These are phyloP conservation scores for Lepidonotus clava DNA, from an alignment of 2,888 invertebrate species.

Conservation along the genomic window DNA sequence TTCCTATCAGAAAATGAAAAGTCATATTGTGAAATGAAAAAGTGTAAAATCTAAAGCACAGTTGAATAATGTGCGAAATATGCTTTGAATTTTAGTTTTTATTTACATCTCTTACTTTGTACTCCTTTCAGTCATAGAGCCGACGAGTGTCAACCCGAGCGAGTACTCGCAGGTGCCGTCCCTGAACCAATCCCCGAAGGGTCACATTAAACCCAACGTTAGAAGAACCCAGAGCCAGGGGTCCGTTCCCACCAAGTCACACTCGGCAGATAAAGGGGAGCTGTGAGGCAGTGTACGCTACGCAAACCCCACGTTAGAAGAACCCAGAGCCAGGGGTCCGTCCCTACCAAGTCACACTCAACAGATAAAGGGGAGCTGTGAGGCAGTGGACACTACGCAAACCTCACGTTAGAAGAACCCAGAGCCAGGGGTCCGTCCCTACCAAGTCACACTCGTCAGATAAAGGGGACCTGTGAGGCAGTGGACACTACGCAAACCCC, in stretches of 20 bases:
- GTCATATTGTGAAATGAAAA: too few species aligned
- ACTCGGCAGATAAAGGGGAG: neutral
- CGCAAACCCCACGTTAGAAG: neutral
- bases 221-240: neutral
- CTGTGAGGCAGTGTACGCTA: too few species aligned
- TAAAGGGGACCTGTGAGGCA: neutral
- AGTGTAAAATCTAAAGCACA: too few species aligned
- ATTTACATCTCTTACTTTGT: too few species aligned
- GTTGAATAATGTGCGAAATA: too few species aligned
- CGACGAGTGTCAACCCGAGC: slow-evolving; percentile 65
- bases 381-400: too few species aligned
- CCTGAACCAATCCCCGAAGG: neutral
- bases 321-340: neutral
- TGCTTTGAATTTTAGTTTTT: too few species aligned
- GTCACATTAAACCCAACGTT: neutral
- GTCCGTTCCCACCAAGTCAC: too few species aligned
- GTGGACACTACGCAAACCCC: too few species aligned
- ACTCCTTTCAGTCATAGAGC: slow-evolving; percentile 67
- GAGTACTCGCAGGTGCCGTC: slow-evolving; percentile 45
- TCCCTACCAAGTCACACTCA: neutral
- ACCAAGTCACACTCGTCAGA: neutral
- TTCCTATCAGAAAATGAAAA: too few species aligned
- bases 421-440: neutral
- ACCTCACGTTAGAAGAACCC: neutral
- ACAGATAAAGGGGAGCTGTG: neutral